Conservation (phyloP, 1,140 invertebrate species). For the Portunus trituberculatus region DNA sequence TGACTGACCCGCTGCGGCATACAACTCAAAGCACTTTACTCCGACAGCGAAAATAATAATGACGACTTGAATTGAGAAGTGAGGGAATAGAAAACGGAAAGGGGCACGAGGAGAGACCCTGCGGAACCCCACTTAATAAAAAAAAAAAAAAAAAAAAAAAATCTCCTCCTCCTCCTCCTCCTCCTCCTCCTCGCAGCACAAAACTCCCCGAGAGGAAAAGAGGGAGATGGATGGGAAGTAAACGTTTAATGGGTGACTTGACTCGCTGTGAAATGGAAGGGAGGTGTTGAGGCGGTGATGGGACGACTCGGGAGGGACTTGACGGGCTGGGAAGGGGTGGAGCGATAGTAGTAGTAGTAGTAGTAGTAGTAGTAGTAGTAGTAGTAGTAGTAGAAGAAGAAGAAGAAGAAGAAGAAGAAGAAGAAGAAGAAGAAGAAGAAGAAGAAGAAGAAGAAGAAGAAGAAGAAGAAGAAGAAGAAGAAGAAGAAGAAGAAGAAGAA, state of each 20-base stretch:
- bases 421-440: too few relatives aligned
- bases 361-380: too few relatives aligned
- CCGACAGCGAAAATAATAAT: background rate
- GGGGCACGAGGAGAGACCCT: background rate
- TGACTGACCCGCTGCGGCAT: background rate
- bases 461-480: too few relatives aligned
- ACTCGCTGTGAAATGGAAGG: background rate
- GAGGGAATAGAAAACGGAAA: background rate
- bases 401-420: too few relatives aligned
- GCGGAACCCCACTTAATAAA: background rate
- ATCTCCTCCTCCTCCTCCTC: background rate
- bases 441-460: too few relatives aligned
- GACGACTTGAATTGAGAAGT: background rate
- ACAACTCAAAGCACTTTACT: background rate
- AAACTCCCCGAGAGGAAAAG: conserved; percentile 43
- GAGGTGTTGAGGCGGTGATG: too few relatives aligned
- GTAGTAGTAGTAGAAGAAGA: too few relatives aligned
- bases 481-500: too few relatives aligned
- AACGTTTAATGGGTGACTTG: conserved; percentile 63
- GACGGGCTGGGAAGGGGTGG: background rate
- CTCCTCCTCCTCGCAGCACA: background rate
- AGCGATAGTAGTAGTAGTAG: background rate
- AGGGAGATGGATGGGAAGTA: conserved; percentile 63
- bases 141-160: too few relatives aligned
- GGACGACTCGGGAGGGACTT: background rate